Base-by-base conservation (phyloP, 2,797 vertebrate genomes). In the Acanthurus leucopareius region DNA sequence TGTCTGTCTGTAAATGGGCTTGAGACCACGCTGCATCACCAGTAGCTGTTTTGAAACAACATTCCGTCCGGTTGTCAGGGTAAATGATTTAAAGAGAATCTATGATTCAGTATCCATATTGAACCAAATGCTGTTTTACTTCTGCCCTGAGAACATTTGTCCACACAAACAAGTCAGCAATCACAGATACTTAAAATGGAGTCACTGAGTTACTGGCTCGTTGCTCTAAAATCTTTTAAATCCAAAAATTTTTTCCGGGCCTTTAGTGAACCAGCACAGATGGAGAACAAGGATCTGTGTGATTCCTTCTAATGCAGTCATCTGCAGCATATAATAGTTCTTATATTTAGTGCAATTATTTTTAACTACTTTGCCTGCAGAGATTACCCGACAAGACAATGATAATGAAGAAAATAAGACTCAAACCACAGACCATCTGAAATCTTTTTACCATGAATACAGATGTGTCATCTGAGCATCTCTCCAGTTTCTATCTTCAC, bases 391-490 rank as follows among this genome's bases (percentile, higher is more conserved):
- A 45, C 63, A 42, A 17, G 79, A 38, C 38, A 73, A 56, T 60
- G 42, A 58, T 63, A 77, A 61, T 5, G 3, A 4, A 22, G 49
- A 66, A 85, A 75, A 71, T 83, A 61, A 32, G 35, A 52, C 40
- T 69, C 32, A 69, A 28, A 28, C 9, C 19, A n/a, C 38, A 67
- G 61, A 75, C 76, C 76, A 28, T 0, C 19, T 48, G 53, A 73
- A 75, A 68, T 8, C 66, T 62, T 16, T 79, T 69, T 51, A 53
- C 69, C 11, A 10, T 67, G 51, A 76, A 25, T 35, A 35, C 54
- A 65, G 67, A 45, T 58, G n/a, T 35, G 19, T 42, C 51, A 13
- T 40, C 42, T 40, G 53, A 63, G 57, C 25, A 38, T 56, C 20
- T 19, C 53, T 73, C 53, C 56, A n/a, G 22, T 72, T 72, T 78